Evolutionary conservation across 2,797 vertebrate genomes (phyloP).

Genomic region (Hydrolagus colliei): DNA sequence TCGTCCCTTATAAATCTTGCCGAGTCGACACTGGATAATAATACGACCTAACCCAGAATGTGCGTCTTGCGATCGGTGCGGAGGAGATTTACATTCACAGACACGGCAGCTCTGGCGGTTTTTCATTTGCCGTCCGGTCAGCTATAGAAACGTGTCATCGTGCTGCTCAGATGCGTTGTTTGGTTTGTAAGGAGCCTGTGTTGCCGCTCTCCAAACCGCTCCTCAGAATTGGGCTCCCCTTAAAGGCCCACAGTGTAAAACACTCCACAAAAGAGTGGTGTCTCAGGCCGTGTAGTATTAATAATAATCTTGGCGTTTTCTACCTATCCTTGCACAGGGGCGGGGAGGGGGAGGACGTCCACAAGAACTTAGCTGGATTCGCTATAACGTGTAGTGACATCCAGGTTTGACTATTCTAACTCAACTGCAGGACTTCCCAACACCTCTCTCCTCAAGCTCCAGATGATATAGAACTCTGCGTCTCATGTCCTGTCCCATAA

Average conservation of each 20-base stretch:
- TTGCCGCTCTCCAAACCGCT: not conserved
- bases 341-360: not conserved
- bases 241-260: not conserved
- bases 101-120: not conserved
- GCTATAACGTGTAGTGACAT: too few species aligned
- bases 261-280: not conserved
- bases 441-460: too few species aligned
- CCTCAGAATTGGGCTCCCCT: not conserved
- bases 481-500: too few species aligned
- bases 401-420: too few species aligned
- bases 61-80: too few species aligned
- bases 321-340: too few species aligned
- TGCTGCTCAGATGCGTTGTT: not conserved
- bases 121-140: not conserved
- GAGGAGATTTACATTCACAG: not conserved
- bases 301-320: too few species aligned
- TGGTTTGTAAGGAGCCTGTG: not conserved
- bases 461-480: too few species aligned
- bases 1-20: constrained; percentile 25
- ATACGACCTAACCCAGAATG: constrained; percentile 2
- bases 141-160: not conserved
- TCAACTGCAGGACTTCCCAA: too few species aligned
- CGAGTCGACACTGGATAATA: not conserved
- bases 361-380: too few species aligned
- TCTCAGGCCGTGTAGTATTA: too few species aligned